Base-by-base conservation (phyloP, 1,140 invertebrate genomes). In the Platorchestia sp. region DNA sequence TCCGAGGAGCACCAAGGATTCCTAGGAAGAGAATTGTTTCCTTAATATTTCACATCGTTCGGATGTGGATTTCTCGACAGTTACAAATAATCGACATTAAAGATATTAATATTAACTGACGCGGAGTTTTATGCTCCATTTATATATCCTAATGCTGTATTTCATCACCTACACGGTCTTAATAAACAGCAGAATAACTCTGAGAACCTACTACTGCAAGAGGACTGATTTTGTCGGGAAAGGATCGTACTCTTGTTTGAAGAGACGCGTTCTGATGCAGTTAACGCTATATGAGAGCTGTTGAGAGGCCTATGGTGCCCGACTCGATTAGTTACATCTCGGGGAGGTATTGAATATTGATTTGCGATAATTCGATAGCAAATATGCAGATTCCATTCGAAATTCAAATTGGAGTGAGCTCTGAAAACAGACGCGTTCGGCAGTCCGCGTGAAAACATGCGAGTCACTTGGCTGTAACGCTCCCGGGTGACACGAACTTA, bases 331-430 rank as follows among this genome's bases (percentile, higher is more conserved):
- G 91, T 93, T 93, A 93, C 91, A 93, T 45, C 91, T 93, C 43
- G 6, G 91, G 44, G 47, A 93, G 91, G 91, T 93, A 93, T 93
- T 93, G 91, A 45, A 93, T 93, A 93, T 93, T 93, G 91, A 93
- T 93, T 93, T 93, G 47, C 91, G 91, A 93, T 93, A 93, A 93
- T 93, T 45, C 91, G 91, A 93, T 93, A 93, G 91, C 91, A 93
- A 93, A 93, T 93, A 93, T 93, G 91, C 91, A 93, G 91, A 93
- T 93, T 93, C 45, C 91, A 93, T 93, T 93, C 91, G 45, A 44
- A 93, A 44, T 93, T 93, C 91, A 93, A 93, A 93, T 45, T 93
- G 91, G 91, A 93, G 91, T 44, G 91, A 93, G 91, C 91, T 45
- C 91, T 93, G 91, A 93, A 93, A 93, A 93, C 91, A 93, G 91